Percentiles rank a stretch among this genome's conserved stretches.
Conservation (phyloP, 1,140 invertebrate genomes). For the Pseudomyrmex sp. region DNA sequence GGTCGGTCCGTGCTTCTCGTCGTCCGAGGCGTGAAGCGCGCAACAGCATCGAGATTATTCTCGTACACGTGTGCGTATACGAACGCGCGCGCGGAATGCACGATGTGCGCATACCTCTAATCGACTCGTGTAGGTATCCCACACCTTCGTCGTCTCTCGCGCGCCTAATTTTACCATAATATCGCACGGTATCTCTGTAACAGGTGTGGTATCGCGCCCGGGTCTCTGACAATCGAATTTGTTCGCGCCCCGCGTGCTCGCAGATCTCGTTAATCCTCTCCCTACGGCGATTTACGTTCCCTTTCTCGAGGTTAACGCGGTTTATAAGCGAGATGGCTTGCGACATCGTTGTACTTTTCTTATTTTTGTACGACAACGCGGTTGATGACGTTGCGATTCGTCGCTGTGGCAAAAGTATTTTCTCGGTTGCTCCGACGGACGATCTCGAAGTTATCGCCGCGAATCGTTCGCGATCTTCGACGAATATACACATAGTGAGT, state of each 20-base stretch:
- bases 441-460: constrained; percentile 1
- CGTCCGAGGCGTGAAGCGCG: neutral
- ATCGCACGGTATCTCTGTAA: constrained; percentile 10
- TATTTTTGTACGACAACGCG: neutral
- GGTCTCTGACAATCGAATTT: constrained; percentile 26
- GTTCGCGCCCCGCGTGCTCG: neutral
- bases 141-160: neutral
- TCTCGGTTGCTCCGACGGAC: neutral
- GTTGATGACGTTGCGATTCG: constrained; percentile 15
- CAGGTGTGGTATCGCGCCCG: constrained; percentile 34
- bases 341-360: neutral
- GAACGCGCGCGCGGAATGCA: neutral
- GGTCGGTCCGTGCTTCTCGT: neutral
- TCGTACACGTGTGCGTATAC: constrained; percentile 9
- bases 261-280: constrained; percentile 38
- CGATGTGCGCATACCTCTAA: neutral
- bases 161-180: constrained; percentile 38
- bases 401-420: neutral
- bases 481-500: constrained; percentile 6
- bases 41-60: constrained; percentile 34
- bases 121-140: neutral
- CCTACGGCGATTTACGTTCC: constrained; percentile 16
- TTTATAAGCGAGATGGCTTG: constrained; percentile 17
- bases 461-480: neutral
- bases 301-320: constrained; percentile 24